These are phyloP conservation scores for Gallinago undulata DNA, from an alignment of 2,113 vertebrate species.

Conservation along the genomic window DNA sequence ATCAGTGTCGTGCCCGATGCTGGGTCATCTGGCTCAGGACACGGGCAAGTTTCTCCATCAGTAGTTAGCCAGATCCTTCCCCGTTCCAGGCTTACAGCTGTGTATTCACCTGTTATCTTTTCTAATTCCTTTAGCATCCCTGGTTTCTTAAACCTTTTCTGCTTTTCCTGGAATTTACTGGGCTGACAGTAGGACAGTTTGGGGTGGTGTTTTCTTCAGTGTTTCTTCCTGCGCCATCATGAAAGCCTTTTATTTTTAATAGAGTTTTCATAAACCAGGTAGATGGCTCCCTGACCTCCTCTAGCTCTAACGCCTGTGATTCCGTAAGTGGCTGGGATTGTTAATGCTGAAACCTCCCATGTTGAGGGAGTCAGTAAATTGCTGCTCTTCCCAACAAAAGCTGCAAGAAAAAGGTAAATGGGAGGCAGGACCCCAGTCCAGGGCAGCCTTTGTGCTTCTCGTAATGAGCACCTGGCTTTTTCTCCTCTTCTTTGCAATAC, in stretches of 20 bases:
- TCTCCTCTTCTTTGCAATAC: not conserved
- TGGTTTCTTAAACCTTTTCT: not conserved
- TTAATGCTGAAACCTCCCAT: not conserved
- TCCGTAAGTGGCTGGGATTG: not conserved
- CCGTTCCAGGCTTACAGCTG: not conserved
- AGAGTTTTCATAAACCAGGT: not conserved
- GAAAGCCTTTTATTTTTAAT: constrained; percentile 1
- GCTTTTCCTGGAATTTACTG: not conserved
- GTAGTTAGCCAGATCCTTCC: not conserved
- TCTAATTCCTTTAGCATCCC: not conserved
- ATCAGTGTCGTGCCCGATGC: not conserved
- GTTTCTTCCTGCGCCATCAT: not conserved
- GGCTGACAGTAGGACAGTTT: not conserved
- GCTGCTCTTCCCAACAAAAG: not conserved
- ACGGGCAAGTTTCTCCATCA: not conserved
- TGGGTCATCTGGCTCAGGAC: not conserved
- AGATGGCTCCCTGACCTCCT: not conserved
- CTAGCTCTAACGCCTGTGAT: not conserved
- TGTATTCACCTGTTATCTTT: not conserved
- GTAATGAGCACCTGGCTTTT: not conserved
- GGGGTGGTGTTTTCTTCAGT: not conserved
- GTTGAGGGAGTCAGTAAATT: not conserved
- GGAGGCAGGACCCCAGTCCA: not conserved
- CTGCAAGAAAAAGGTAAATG: not conserved
- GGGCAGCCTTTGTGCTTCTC: not conserved